Evolutionary conservation across 1,140 invertebrate species (phyloP), one percentile per base, ranked within the genome.

Genomic region (Euwallacea similis): DNA sequence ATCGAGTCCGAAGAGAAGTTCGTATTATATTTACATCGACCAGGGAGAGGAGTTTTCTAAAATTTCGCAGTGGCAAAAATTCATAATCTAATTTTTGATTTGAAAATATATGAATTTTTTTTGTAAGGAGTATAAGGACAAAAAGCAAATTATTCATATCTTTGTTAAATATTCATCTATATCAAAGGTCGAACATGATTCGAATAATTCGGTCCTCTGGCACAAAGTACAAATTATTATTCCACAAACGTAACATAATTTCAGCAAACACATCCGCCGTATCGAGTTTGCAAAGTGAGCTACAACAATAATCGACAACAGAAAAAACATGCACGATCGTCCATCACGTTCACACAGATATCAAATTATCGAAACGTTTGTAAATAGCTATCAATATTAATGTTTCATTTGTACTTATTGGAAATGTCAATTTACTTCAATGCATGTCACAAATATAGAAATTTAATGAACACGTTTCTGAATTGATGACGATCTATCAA

Each of bases 311-410:
- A 6, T 15, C 21, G 16, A 58, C n/a, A 58, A 58, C 10, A 15
- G 10, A 15, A 6, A 10, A 58, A 15, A 6, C 13, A 58, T 16
- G 10, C 10, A 58, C 21, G 15, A n/a, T 53, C 50, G 50, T 21
- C 21, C n/a, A 33, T 58, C 55, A 33, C 21, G 55, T 58, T 41
- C 21, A 58, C 10, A 10, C 55, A n/a, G 55, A 58, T 58, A 16
- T 58, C 55, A 58, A 58, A 58, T 58, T 58, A 33, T 58, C 21
- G 13, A 58, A 58, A 15, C n/a, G 21, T 58, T 58, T 16, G 8
- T 50, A 58, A 58, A 58, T 58, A 58, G 55, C 55, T 16, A 21
- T 58, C 55, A 58, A 33, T 21, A 58, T 58, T 58, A 58, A 58
- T 58, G 55, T 58, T 58, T 16, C n/a, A 58, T 15, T 50, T 50